A percentile compares a stretch with the other conserved stretches of the same genome.
These are phyloP conservation scores for Manduca sexta DNA, from an alignment of 1,140 invertebrate genomes.

Conservation along the genomic window DNA sequence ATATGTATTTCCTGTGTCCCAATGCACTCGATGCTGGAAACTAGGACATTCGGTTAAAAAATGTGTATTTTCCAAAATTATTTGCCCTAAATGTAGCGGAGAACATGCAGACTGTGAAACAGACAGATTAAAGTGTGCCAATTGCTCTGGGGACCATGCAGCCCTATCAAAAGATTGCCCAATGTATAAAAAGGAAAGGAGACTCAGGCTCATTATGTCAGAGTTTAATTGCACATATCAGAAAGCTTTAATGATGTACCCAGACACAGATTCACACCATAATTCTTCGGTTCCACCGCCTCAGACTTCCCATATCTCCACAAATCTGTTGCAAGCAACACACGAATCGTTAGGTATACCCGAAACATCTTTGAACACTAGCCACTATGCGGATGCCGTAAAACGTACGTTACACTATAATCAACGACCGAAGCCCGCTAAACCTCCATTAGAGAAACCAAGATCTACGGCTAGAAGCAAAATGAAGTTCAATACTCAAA, in stretches of 20 bases:
- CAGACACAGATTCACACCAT: background rate
- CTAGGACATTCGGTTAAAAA: conserved; percentile 17
- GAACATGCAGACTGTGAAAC: conserved; percentile 25
- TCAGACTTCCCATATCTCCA: no score
- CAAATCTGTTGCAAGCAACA: no score
- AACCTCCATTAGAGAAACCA: background rate
- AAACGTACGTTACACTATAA: no score
- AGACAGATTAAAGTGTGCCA: conserved; percentile 11
- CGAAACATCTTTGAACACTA: background rate
- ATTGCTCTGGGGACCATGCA: conserved; percentile 6
- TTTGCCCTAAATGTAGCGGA: conserved; percentile 29
- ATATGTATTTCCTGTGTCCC: conserved; percentile 29
- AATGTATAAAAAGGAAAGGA: background rate
- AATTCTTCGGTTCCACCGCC: no score
- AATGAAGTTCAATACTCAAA: background rate
- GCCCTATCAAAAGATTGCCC: conserved; percentile 1
- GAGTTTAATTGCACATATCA: conserved; percentile 5
- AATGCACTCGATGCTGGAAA: conserved; percentile 31
- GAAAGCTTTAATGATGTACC: no score
- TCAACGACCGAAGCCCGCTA: background rate
- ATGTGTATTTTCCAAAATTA: conserved; percentile 15
- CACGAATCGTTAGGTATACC: background rate
- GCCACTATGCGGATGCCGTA: no score
- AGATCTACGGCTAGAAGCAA: background rate
- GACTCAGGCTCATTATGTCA: background rate